Base-by-base conservation (phyloP, 1,140 invertebrate species). In the Parasteatoda tepidariorum region DNA sequence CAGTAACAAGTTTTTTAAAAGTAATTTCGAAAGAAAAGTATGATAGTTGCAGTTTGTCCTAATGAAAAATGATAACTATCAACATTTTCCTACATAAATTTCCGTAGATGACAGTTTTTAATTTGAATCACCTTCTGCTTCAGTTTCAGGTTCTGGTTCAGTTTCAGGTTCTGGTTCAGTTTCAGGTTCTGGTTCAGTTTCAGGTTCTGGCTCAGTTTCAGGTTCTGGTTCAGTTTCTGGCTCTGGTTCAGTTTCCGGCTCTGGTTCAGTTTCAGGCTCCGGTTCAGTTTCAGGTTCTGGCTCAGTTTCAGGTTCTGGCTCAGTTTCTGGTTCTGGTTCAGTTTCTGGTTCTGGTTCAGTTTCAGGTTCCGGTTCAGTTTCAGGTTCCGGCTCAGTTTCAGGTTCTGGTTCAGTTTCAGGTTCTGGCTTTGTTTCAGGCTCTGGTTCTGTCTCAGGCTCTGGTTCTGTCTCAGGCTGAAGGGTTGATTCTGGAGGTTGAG, bases 121-220 rank as follows among this genome's bases (percentile, higher is more conserved):
- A n/a, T n/a, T 18, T 48, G 18, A 48, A 48, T 48, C 18, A 48
- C 18, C 38, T 48, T 48, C 38, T 26, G 34, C 9, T 26, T 67
- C 66, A 15, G 22, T 41, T 59, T 86, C 84, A 55, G 84, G 24
- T 30, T 86, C 81, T 66, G 83, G 30, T 15, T 71, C 79, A 22
- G 73, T 22, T 66, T 83, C 75, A 54, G 82, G 7, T 34, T 86
- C 85, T 38, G 31, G 15, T 57, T 86, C 74, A 74, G 71, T 7
- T 26, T 86, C 64, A 64, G 83, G 26, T 28, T 84, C 85, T 67
- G 78, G 61, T 73, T 83, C 74, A 38, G 85, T 57, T 22, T 82
- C 83, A n/a, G 85, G 41, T 34, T 85, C 85, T 31, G 83, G 70
- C 22, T 85, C 78, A 33, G 75, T 30, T 67, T 85, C 84, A 54